These are phyloP conservation scores for Siniperca obscura DNA, from an alignment of 2,797 vertebrate species.

Conservation along the genomic window DNA sequence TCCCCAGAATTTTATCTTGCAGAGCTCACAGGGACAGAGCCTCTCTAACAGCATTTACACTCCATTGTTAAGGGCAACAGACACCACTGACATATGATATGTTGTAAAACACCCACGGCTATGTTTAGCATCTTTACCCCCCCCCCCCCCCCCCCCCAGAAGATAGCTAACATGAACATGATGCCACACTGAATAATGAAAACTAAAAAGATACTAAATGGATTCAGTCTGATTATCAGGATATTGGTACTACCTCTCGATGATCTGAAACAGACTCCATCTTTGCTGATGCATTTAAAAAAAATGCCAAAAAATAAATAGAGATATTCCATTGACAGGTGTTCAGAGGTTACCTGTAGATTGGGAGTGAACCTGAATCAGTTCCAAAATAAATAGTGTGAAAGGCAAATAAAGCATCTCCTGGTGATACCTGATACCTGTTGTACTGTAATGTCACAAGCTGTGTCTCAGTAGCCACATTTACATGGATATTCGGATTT, in stretches of 20 bases:
- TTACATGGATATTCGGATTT: too few relatives aligned
- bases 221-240: not conserved
- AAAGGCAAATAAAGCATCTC: not conserved
- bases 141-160: too few relatives aligned
- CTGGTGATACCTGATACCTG: not conserved
- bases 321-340: not conserved
- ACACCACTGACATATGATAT: not conserved
- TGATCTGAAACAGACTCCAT: not conserved
- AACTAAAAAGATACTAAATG: not conserved
- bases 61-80: not conserved
- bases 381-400: not conserved
- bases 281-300: not conserved
- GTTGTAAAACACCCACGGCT: not conserved
- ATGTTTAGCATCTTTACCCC: not conserved
- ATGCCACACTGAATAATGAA: not conserved
- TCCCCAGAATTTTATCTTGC: not conserved
- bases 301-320: not conserved
- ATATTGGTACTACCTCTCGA: not conserved
- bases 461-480: too few relatives aligned
- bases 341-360: slow-evolving; percentile 2
- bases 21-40: not conserved
- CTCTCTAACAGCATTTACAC: not conserved
- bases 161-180: not conserved
- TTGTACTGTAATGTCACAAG: not conserved
- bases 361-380: not conserved